Percentiles rank a stretch among this genome's conserved stretches.
Conservation (phyloP, 2,113 vertebrate genomes). For the Anolis carolinensis region DNA sequence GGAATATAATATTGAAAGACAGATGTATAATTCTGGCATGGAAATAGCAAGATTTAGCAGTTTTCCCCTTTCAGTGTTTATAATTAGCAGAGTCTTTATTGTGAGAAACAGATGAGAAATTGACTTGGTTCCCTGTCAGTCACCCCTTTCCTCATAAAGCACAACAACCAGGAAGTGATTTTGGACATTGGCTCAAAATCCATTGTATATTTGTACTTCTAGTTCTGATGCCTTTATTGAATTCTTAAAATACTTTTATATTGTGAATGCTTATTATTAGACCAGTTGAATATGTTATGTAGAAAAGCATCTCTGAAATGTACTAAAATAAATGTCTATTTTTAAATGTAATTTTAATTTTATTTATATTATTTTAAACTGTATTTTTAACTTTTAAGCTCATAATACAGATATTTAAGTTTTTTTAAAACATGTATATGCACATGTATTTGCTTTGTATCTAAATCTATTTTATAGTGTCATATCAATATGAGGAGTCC, state of each 20-base stretch:
- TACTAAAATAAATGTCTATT: too few relatives aligned
- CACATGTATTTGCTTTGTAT: too few relatives aligned
- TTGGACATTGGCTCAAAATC: neutral
- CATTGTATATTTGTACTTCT: neutral
- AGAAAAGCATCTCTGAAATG: too few relatives aligned
- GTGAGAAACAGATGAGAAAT: conserved; percentile 3
- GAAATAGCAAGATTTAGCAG: neutral
- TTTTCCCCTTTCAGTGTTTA: neutral
- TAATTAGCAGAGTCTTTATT: neutral
- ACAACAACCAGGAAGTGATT: neutral
- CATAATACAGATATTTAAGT: too few relatives aligned
- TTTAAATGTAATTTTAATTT: too few relatives aligned
- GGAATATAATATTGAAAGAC: conserved; percentile 34
- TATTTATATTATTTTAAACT: too few relatives aligned
- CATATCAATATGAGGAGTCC: too few relatives aligned
- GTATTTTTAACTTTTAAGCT: too few relatives aligned
- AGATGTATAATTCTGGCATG: conserved; percentile 9
- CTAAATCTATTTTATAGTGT: too few relatives aligned
- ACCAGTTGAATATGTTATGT: neutral
- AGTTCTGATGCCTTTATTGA: neutral
- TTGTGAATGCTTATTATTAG: neutral
- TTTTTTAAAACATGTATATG: too few relatives aligned
- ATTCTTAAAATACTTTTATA: neutral
- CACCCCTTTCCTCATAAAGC: conserved; percentile 6
- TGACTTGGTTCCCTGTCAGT: neutral